A percentile compares a stretch with the other conserved stretches of the same genome.
These are phyloP conservation scores for Pedicia rivosa DNA, from an alignment of 2,888 invertebrate species.

Conservation along the genomic window DNA sequence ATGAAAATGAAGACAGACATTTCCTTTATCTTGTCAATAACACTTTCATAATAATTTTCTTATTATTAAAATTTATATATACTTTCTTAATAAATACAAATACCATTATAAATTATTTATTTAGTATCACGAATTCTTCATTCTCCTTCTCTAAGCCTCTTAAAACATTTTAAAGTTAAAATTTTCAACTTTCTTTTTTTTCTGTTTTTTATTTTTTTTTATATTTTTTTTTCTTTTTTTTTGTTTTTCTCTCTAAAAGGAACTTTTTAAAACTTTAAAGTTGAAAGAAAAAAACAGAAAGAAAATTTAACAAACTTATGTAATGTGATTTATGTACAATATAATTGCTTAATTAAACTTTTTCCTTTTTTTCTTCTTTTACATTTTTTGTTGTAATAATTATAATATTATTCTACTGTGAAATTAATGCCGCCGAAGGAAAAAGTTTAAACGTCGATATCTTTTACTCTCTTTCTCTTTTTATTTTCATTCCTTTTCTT, in stretches of 20 bases:
- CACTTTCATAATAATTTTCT: too few relatives aligned
- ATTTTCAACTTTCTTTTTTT: not conserved
- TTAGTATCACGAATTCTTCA: too few relatives aligned
- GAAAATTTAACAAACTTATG: not conserved
- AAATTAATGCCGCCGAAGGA: not conserved
- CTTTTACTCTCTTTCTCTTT: not conserved
- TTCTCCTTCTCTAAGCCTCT: too few relatives aligned
- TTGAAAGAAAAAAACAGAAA: not conserved
- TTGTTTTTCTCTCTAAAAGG: not conserved
- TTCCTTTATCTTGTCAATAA: too few relatives aligned
- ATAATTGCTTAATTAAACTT: conserved; percentile 13
- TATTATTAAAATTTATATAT: too few relatives aligned
- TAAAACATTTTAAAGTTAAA: not conserved
- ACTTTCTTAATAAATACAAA: too few relatives aligned
- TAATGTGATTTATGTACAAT: conserved; percentile 12
- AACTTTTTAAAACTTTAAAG: not conserved
- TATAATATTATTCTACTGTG: not conserved
- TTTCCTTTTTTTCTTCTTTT: not conserved
- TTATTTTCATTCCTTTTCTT: not conserved
- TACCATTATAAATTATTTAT: too few relatives aligned
- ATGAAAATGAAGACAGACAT: too few relatives aligned
- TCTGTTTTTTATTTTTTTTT: not conserved
- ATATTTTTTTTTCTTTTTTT: not conserved
- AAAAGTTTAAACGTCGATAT: conserved; percentile 8
- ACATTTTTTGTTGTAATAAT: too few relatives aligned